Conservation (phyloP, 2,888 invertebrate genomes). For the Temnothorax ravouxi region DNA sequence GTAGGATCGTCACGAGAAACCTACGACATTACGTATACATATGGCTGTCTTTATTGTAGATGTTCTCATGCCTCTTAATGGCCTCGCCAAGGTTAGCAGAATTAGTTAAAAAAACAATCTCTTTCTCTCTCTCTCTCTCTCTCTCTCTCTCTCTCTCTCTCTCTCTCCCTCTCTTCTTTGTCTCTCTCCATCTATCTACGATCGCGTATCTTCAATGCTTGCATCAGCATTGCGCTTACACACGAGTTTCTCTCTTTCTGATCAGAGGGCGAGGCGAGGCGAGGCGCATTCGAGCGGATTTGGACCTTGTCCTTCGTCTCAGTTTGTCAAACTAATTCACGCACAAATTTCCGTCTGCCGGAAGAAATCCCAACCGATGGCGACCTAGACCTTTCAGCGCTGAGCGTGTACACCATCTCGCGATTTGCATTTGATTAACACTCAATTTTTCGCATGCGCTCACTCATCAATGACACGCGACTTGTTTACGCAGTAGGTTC, state of each 20-base stretch:
- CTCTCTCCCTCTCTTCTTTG: conserved; percentile 54
- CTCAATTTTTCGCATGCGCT: conserved; percentile 55
- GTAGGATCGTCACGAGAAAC: background rate
- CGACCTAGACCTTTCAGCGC: conserved; percentile 83
- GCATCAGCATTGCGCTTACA: conserved; percentile 55
- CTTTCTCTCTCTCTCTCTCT: conserved; percentile 58
- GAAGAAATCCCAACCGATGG: conserved; percentile 64
- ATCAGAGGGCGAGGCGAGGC: background rate
- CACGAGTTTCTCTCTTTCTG: conserved; percentile 42
- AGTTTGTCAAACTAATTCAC: conserved; percentile 77
- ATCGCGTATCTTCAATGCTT: conserved; percentile 56
- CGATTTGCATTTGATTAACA: conserved; percentile 76
- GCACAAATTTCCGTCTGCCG: conserved; percentile 74
- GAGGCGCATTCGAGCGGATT: conserved; percentile 23
- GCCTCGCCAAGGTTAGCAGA: conserved; percentile 62
- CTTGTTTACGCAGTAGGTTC: background rate
- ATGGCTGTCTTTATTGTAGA: background rate
- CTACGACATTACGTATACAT: conserved; percentile 15
- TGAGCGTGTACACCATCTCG: conserved; percentile 69
- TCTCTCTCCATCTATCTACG: conserved; percentile 38
- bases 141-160: conserved; percentile 66
- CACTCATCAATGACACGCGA: conserved; percentile 19
- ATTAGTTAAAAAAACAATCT: conserved; percentile 61
- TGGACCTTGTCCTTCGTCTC: conserved; percentile 67
- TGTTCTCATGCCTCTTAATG: conserved; percentile 45